Percentiles rank a stretch among this genome's conserved stretches.
Conservation (phyloP, 2,113 vertebrate species). For the Willisornis vidua region DNA sequence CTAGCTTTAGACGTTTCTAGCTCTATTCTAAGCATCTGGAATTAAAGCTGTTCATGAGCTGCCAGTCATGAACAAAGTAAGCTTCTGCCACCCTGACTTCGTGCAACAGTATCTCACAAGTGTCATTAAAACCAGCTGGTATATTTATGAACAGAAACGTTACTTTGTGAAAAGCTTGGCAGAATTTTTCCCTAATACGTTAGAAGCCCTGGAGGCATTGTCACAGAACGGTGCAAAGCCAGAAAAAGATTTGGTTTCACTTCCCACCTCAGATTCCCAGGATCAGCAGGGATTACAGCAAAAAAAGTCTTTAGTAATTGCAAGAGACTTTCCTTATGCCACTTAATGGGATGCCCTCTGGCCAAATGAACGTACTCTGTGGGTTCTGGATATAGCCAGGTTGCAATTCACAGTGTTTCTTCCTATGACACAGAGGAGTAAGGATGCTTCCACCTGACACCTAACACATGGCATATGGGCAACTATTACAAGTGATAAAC, state of each 20-base stretch:
- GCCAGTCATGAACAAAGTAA: not conserved
- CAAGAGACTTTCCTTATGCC: conserved; percentile 12
- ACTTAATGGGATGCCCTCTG: not conserved
- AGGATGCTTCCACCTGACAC: conserved; percentile 4
- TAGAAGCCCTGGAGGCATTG: not conserved
- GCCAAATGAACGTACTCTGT: not conserved
- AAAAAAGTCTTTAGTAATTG: not conserved
- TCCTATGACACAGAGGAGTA: not conserved
- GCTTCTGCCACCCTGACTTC: not conserved
- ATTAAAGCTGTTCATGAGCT: not conserved
- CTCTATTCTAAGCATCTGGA: not conserved
- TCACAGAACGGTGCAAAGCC: not conserved
- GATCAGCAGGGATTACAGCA: conserved; percentile 19
- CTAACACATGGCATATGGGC: conserved; percentile 19
- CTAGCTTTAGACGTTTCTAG: not conserved
- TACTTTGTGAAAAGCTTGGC: not conserved
- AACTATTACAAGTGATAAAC: conserved; percentile 32
- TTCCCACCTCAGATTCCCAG: not conserved
- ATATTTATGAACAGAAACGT: not conserved
- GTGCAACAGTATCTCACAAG: not conserved
- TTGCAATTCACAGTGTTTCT: not conserved
- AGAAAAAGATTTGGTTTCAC: not conserved
- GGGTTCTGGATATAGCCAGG: not conserved
- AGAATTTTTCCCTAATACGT: conserved; percentile 9
- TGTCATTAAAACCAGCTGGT: conserved; percentile 1